Evolutionary conservation across 2,888 invertebrate species (phyloP).

Genomic region (Gymnoscelis rufifasciata): DNA sequence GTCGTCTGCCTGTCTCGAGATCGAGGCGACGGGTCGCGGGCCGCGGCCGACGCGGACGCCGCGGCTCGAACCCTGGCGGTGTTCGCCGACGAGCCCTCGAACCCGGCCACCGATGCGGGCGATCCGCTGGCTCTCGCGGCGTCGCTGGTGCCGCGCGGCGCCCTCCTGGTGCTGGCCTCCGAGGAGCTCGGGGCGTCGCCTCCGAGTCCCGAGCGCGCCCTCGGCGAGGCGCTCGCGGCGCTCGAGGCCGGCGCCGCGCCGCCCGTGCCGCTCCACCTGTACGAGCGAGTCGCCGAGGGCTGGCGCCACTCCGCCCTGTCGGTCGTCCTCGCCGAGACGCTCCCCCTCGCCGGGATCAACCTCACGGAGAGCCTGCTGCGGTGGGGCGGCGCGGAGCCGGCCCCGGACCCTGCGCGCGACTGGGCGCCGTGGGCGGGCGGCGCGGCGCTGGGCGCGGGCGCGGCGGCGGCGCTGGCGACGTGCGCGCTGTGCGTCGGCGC

Average conservation of each 20-base stretch:
- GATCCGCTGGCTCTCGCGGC: slow-evolving; percentile 2
- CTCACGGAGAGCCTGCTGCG: slow-evolving; percentile 21
- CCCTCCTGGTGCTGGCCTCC: slow-evolving; percentile 27
- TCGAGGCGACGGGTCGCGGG: slow-evolving; percentile 11
- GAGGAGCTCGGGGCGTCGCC: slow-evolving; percentile 14
- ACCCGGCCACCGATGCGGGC: slow-evolving; percentile 7
- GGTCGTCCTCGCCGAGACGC: slow-evolving; percentile 30
- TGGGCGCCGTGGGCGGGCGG: slow-evolving; percentile 9
- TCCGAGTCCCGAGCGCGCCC: slow-evolving; percentile 15
- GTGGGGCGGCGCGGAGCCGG: slow-evolving; percentile 15
- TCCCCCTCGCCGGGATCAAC: slow-evolving; percentile 36
- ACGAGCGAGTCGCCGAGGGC: slow-evolving; percentile 30
- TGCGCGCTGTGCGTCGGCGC: slow-evolving; percentile 11
- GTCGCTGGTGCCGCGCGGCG: slow-evolving; percentile 18
- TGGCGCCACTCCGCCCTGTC: neutral
- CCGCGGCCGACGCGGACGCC: slow-evolving; percentile 18
- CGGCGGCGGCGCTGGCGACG: slow-evolving; percentile 24
- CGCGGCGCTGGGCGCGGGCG: slow-evolving; percentile 7
- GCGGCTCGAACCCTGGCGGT: slow-evolving; percentile 30
- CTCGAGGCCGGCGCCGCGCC: slow-evolving; percentile 18
- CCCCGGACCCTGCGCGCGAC: slow-evolving; percentile 15
- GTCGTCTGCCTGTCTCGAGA: slow-evolving; percentile 39
- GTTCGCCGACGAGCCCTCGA: slow-evolving; percentile 31
- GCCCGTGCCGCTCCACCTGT: slow-evolving; percentile 32
- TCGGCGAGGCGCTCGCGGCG: slow-evolving; percentile 24